Evolutionary conservation across 2,888 invertebrate species (phyloP).

Genomic region (Epiblema foenella): DNA sequence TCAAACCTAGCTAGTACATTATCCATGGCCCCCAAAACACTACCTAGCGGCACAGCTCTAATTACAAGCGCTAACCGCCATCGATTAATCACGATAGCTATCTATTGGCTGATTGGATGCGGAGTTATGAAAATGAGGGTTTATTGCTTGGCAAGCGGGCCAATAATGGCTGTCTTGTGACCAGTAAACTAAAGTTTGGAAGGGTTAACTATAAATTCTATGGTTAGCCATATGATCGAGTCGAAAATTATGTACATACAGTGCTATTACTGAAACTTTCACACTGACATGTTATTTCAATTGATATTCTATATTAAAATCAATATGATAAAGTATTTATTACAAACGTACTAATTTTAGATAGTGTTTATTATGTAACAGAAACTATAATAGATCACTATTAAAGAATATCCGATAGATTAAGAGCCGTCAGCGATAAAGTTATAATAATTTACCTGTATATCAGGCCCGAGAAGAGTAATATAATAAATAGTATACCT

Average conservation of each 20-base stretch:
- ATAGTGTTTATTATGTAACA: too few species aligned
- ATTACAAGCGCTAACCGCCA: conserved; percentile 35
- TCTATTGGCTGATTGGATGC: conserved; percentile 42
- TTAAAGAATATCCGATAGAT: too few species aligned
- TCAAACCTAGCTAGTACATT: conserved; percentile 18
- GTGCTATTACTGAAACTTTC: too few species aligned
- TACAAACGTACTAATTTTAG: too few species aligned
- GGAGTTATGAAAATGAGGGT: conserved; percentile 36
- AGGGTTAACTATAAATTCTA: background rate
- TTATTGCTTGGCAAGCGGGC: conserved; percentile 32
- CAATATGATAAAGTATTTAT: too few species aligned
- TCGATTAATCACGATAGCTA: conserved; percentile 42
- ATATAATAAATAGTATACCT: too few species aligned
- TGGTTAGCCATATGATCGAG: background rate
- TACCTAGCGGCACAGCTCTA: conserved; percentile 21
- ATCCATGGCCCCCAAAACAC: background rate
- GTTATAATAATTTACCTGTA: too few species aligned
- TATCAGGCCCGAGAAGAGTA: too few species aligned
- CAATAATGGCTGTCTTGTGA: conserved; percentile 26
- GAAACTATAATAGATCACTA: too few species aligned
- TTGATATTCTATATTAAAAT: too few species aligned
- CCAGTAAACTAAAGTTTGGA: conserved; percentile 18
- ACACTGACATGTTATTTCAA: too few species aligned
- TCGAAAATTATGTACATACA: background rate
- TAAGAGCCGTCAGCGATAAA: too few species aligned